These are phyloP conservation scores for Pao palembangensis DNA, from an alignment of 2,113 vertebrate species.

Conservation along the genomic window DNA sequence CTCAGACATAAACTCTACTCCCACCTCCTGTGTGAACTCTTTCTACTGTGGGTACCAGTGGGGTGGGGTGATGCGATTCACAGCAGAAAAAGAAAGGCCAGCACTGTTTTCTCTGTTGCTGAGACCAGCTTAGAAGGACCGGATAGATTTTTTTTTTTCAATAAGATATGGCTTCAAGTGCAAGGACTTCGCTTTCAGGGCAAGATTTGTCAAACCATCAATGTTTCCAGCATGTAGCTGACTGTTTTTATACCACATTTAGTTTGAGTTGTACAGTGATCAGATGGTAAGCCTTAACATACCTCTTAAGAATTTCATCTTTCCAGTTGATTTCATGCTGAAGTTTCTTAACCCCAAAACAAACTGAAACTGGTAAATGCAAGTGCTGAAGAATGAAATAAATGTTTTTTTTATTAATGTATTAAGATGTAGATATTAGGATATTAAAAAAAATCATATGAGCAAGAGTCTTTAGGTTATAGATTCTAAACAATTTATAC, in stretches of 20 bases:
- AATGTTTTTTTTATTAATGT: not conserved
- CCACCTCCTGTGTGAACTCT: constrained; percentile 43
- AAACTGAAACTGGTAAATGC: not conserved
- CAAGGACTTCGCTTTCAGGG: not conserved
- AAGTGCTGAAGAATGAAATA: not conserved
- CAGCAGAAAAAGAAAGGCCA: constrained; percentile 11
- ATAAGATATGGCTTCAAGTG: constrained; percentile 11
- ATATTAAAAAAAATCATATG: not conserved
- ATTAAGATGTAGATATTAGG: no score
- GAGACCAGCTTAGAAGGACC: not conserved
- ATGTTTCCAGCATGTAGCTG: constrained; percentile 22
- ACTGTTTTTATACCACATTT: not conserved
- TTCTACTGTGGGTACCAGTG: constrained; percentile 37
- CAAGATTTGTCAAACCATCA: not conserved
- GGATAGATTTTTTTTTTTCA: not conserved
- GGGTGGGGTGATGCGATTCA: constrained; percentile 25
- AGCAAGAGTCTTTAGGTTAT: no score
- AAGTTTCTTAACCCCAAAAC: not conserved
- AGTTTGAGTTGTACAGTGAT: not conserved
- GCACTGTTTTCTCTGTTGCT: constrained; percentile 25
- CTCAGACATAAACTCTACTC: constrained; percentile 5
- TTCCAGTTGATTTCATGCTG: not conserved
- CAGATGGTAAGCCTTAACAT: not conserved
- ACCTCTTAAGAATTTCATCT: not conserved
- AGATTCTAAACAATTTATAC: no score